Evolutionary conservation across 1,140 invertebrate genomes (phyloP), one percentile per base, ranked within the genome.

Genomic region (Solenopsis invicta): DNA sequence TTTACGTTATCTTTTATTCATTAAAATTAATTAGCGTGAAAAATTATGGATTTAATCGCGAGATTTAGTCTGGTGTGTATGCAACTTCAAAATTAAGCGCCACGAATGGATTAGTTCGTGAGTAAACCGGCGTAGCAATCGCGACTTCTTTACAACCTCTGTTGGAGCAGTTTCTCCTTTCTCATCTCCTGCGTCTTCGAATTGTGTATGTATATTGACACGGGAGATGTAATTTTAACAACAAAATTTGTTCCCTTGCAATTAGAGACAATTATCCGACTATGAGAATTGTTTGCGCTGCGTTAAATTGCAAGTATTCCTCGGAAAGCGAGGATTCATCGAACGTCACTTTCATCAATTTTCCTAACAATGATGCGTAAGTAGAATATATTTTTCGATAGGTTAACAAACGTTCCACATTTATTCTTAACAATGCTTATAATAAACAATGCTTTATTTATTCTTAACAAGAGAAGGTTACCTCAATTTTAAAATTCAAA

Each of bases 291-390:
- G 37, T 88, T 62, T 91, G 90, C 1, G 87, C 90, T 10, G 87
- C 67, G 0, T 86, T 54, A 41, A 85, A 62, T 75, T 91, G 90
- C 76, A 91, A 87, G 88, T 91, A 91, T 34, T 86, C 88, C 1
- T 90, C 69, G 1, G 50, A 85, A 16, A 81, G 69, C 41, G 84
- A 91, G 69, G 84, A 88, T 41, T 80, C 84, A 0, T 64, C 84
- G 16, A 72, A 56, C 59, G 24, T 91, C 10, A 69, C 76, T 61
- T 91, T 91, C 16, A 88, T 90, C 61, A 74, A 86, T 61, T 91
- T 91, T 80, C 90, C 90, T 29, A 89, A 90, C 6, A 56, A 71
- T 71, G 89, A 90, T 48, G 87, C 34, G 90, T 91, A 80, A 90
- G 90, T 88, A 0, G 0, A 13, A 16, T 77, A 37, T 4, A 12